Evolutionary conservation across 2,797 vertebrate species (phyloP), one percentile per base, ranked within the genome.

Genomic region (Nannoperca obscura): DNA sequence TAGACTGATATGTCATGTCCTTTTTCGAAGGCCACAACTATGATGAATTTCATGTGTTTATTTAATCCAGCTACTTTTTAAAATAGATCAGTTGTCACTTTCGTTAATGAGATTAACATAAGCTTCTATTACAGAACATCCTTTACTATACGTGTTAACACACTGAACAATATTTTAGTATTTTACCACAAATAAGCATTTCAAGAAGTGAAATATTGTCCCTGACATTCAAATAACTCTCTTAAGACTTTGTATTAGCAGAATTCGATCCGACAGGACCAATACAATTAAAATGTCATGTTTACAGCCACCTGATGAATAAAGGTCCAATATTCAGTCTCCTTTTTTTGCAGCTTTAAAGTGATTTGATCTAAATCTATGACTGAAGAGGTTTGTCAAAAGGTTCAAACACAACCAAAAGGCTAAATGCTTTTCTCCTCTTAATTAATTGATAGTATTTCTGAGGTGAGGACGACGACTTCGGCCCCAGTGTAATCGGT

Each of bases 401-500:
- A 27, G 24, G 24, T 27, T 27, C 24, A 49, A 64, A 60, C 65
- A 53, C 60, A 58, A 22, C 27, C 52, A 4, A 32, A 36, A 14
- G 2, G n/a, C 60, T 57, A 11, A 62, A 49, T 49, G 66, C 10
- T 59, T 17, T 10, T 50, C 12, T 72, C 54, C n/a, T 15, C 24
- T 13, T 27, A 58, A 64, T 50, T 63, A 73, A 71, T n/a, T 67
- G 68, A 71, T 12, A 32, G 9, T 32, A 11, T 60, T 61, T 78
- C 13, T 7, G 27, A 38, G 66, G 14, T 7, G 53, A 61, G 46
- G 19, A 17, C 30, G 14, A 55, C 1, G 5, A 32, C 52, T 40
- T 40, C 0, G 15, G 52, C 55, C 0, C 32, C n/a, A 38, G 32
- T 5, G 67, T 19, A 58, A 68, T 60, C 24, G 8, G 50, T 24